These are phyloP conservation scores for Diplogasteroides magnus DNA, from an alignment of 1,140 invertebrate species.

Conservation along the genomic window DNA sequence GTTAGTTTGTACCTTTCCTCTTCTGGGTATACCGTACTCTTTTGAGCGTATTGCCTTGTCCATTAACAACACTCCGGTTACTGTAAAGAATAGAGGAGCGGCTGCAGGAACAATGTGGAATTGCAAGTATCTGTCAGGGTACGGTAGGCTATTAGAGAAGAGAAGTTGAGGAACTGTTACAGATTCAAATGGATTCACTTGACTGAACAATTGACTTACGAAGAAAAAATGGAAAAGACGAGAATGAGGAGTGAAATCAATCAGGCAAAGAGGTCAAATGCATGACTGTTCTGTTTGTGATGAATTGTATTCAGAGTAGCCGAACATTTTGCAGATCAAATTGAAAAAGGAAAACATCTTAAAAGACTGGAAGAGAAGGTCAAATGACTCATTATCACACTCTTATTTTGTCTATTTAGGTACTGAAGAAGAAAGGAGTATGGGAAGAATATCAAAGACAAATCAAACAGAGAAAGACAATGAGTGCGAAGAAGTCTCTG, in stretches of 20 bases:
- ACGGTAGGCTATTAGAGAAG: no score
- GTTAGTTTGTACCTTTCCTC: no score
- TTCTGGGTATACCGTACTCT: no score
- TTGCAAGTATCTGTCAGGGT: constrained; percentile 83
- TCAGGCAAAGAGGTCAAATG: constrained; percentile 64
- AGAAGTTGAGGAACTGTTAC: constrained; percentile 6
- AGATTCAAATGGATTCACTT: constrained; percentile 92
- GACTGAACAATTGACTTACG: constrained; percentile 81
- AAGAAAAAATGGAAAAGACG: constrained; percentile 79
- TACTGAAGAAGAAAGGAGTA: constrained; percentile 23
- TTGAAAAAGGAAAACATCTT: constrained; percentile 71
- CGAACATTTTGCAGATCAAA: constrained; percentile 73
- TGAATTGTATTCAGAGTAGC: constrained; percentile 65
- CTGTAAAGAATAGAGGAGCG: constrained; percentile 71
- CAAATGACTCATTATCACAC: neutral
- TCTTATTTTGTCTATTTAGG: constrained; percentile 10
- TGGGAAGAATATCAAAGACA: constrained; percentile 28
- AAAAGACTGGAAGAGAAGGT: constrained; percentile 58
- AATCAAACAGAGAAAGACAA: constrained; percentile 20
- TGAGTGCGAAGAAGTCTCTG: constrained; percentile 8
- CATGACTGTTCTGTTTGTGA: neutral
- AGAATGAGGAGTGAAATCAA: constrained; percentile 77
- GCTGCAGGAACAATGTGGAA: constrained; percentile 85
- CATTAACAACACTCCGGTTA: constrained; percentile 80
- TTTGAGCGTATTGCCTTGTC: constrained; percentile 70